phyloP scores from a whole-genome alignment of 30 jellyfish, hydroid and myxozoan genomes.

The Nemopilema nomurai region DNA sequence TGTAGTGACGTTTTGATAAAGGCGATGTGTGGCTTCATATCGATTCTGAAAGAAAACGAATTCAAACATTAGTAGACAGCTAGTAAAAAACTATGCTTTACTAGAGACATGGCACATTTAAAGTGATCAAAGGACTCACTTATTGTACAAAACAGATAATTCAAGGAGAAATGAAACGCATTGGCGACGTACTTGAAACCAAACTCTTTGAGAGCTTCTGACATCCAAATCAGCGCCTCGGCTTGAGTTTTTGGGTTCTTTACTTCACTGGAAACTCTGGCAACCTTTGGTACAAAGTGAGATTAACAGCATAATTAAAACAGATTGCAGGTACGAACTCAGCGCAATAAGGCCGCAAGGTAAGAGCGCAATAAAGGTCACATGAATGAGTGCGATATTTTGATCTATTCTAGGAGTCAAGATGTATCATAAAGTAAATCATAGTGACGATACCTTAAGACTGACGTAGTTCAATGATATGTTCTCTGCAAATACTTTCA shows the following conservation, averaged over 20 bases:
- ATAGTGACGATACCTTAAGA: slow-evolving; percentile 52
- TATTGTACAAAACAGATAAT: background rate
- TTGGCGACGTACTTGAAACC: slow-evolving; percentile 78
- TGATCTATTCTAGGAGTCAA: too few relatives aligned
- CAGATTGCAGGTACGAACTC: too few relatives aligned
- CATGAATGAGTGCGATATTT: too few relatives aligned
- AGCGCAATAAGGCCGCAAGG: too few relatives aligned
- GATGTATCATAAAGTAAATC: too few relatives aligned
- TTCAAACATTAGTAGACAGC: too few relatives aligned
- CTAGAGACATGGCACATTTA: too few relatives aligned
- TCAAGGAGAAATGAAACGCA: background rate
- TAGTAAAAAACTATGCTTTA: too few relatives aligned
- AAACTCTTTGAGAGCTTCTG: slow-evolving; percentile 85
- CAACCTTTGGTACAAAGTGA: too few relatives aligned
- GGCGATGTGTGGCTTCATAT: slow-evolving; percentile 86
- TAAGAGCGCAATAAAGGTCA: too few relatives aligned
- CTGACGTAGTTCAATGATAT: slow-evolving; percentile 90
- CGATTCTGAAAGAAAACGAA: slow-evolving; percentile 88
- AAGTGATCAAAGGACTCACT: background rate
- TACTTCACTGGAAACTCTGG: slow-evolving; percentile 78
- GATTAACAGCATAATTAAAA: too few relatives aligned
- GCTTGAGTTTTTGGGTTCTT: slow-evolving; percentile 89
- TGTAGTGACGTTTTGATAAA: slow-evolving; percentile 82
- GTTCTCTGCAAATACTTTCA: slow-evolving; percentile 91
- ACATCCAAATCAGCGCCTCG: slow-evolving; percentile 88